Percentiles rank a stretch among this genome's conserved stretches.
These are phyloP conservation scores for Pampus argenteus DNA, from an alignment of 2,797 vertebrate species.

Conservation along the genomic window DNA sequence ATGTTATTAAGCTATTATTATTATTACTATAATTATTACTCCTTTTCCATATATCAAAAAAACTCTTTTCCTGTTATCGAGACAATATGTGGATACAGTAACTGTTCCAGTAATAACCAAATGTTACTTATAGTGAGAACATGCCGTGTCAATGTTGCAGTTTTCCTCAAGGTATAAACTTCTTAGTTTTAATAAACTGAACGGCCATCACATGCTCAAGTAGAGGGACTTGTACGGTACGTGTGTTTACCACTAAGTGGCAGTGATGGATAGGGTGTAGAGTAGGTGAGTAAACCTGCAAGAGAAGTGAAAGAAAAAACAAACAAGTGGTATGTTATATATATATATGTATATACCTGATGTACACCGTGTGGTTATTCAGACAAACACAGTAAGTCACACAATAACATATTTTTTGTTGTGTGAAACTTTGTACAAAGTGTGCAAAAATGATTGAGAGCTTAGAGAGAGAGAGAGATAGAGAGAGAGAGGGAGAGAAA, in stretches of 20 bases:
- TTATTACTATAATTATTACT: too few relatives aligned
- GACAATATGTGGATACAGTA: background rate
- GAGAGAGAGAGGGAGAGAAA: conserved; percentile 43
- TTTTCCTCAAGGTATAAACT: background rate
- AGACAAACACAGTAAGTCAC: conserved; percentile 2
- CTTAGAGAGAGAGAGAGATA: conserved; percentile 43
- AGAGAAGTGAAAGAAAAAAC: conserved; percentile 27
- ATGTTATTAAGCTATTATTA: too few relatives aligned
- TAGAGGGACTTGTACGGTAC: conserved; percentile 22
- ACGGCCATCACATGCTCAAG: background rate
- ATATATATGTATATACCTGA: background rate
- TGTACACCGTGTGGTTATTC: background rate
- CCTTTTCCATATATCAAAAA: too few relatives aligned
- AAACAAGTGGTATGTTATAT: background rate
- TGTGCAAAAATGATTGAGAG: conserved; percentile 34
- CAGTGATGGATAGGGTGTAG: conserved; percentile 50
- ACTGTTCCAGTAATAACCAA: background rate
- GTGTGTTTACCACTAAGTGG: conserved; percentile 71
- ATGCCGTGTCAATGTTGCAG: background rate
- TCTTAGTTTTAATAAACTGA: background rate
- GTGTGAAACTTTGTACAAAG: conserved; percentile 15
- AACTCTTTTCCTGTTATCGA: background rate
- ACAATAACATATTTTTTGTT: background rate
- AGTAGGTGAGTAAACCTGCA: conserved; percentile 20
- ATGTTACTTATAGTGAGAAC: background rate